Evolutionary conservation across 2,113 vertebrate genomes (phyloP), one percentile per base, ranked within the genome.

Genomic region (Alligator sinensis): DNA sequence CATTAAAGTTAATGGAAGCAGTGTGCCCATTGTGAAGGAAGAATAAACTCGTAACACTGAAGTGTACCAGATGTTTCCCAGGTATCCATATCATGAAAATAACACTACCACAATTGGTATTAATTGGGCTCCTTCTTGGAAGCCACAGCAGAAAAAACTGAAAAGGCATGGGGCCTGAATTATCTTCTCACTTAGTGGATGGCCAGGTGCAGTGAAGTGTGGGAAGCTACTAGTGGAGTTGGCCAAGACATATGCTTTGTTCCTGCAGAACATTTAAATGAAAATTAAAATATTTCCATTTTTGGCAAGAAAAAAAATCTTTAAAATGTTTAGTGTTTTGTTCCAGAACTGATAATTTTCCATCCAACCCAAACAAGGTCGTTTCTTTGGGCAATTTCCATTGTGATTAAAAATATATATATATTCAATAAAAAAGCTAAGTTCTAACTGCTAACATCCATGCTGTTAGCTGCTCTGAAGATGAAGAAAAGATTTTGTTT

Each of bases 1-100:
- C 89, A 70, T 88, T 93, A 80, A 85, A 89, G 78, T 89, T 92
- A 93, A 95, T 63, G 38, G 86, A 62, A 94, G 76, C 87, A 91
- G 62, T 58, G 85, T 77, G 92, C 82, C 81, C 55, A 6, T 87
- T 2, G 2, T 62, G 75, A 5, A 58, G 38, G 77, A 38, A 91
- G 21, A 38, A 81, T 19, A 88, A 94, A 83, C 62, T 76, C 24
- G 14, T 47, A 91, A 55, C 58, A 87, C 22, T 28, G 34, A 94
- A 89, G 87, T 11, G 24, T 28, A 87, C 58, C 86, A 66, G 68
- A 77, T 90, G 84, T 38, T 96, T 83, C 2, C 22, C 66, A 72
- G 66, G 30, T 83, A 68, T 24, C 81, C 55, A 30, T 18, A 68
- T 62, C 38, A 88, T 0, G 55, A 61, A 90, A 85, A 74, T 47